Evolutionary conservation across 2,113 vertebrate genomes (phyloP).

Genomic region (Lophius piscatorius): DNA sequence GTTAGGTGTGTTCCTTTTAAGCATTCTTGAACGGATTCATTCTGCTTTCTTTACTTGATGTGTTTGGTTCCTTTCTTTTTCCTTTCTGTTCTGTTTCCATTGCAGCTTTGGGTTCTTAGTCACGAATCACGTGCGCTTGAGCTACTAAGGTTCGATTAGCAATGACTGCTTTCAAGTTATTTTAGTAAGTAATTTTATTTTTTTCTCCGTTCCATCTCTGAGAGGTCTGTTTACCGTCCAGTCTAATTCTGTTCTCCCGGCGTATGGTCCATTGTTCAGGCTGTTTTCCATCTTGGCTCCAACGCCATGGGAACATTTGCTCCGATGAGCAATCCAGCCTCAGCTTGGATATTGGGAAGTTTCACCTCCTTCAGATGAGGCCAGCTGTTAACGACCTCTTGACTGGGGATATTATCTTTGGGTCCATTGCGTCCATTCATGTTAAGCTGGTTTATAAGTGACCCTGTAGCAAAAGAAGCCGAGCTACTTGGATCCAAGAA

Average conservation of each 20-base stretch:
- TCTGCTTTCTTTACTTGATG: not conserved
- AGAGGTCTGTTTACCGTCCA: conserved; percentile 47
- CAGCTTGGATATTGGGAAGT: conserved; percentile 29
- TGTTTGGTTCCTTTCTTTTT: not conserved
- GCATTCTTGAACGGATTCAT: not conserved
- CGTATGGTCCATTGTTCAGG: conserved; percentile 25
- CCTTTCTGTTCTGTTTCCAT: not conserved
- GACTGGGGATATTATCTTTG: conserved; percentile 10
- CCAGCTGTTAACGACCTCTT: conserved; percentile 28
- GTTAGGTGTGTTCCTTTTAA: too few relatives aligned
- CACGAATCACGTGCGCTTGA: too few relatives aligned
- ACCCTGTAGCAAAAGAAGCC: conserved; percentile 22
- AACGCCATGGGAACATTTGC: conserved; percentile 21
- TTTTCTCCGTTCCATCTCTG: conserved; percentile 8
- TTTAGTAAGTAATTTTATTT: not conserved
- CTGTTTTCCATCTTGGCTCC: conserved; percentile 30
- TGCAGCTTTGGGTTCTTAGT: too few relatives aligned
- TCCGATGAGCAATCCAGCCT: conserved; percentile 30
- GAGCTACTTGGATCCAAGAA: conserved; percentile 42
- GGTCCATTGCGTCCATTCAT: conserved; percentile 28
- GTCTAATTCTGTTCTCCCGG: conserved; percentile 34
- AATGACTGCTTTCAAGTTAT: not conserved
- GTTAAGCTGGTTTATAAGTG: conserved; percentile 28
- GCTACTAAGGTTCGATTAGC: conserved; percentile 26
- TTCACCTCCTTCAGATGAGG: conserved; percentile 17